Base-by-base conservation (phyloP, 35 echinoderm and acorn worm species). In the Anneissia japonica region DNA sequence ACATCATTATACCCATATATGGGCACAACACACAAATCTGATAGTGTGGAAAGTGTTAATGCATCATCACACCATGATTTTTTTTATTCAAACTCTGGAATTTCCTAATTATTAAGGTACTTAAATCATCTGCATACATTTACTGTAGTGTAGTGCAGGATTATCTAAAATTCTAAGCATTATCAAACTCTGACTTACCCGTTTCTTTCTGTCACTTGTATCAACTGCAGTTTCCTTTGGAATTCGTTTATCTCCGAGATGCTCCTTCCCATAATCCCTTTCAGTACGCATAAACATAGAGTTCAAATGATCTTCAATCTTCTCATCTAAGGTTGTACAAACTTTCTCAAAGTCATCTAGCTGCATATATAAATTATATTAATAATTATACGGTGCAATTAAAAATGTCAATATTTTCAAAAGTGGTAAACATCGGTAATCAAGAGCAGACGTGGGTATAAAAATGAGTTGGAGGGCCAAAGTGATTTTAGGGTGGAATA, bases 321-420 rank as follows among this genome's bases (percentile, higher is more conserved):
- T 93, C 83, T 99, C 89, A 80, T 99, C 96, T 0, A 80, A 55
- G 30, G 96, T 93, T 4, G 86, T 75, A 82, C 89, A 99, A 13
- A 99, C 89, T 34, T 87, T 23, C 31, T 99, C 80, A 84, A 99
- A 91, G 32, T 93, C 86, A 94, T 93, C 96, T 73, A 99, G 86
- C 96, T 99, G 78, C 46, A 81, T 46, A 73, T 4, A 89, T 80
- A 81, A 17, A 31, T n/a, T 72, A 81, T n/a, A n/a, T n/a, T n/a
- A n/a, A n/a, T n/a, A n/a, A n/a, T n/a, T n/a, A n/a, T n/a, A n/a
- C n/a, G n/a, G 51, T 64, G 51, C 12, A 64, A 64, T 64, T 64
- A 12, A 64, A 64, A n/a, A 13, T 64, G 51, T 13, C n/a, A 64
- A 64, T 12, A 64, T 13, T n/a, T 13, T 13, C n/a, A 64, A 64